These are phyloP conservation scores for Pachydiplax longipennis DNA, from an alignment of 2,888 invertebrate species.

Conservation along the genomic window DNA sequence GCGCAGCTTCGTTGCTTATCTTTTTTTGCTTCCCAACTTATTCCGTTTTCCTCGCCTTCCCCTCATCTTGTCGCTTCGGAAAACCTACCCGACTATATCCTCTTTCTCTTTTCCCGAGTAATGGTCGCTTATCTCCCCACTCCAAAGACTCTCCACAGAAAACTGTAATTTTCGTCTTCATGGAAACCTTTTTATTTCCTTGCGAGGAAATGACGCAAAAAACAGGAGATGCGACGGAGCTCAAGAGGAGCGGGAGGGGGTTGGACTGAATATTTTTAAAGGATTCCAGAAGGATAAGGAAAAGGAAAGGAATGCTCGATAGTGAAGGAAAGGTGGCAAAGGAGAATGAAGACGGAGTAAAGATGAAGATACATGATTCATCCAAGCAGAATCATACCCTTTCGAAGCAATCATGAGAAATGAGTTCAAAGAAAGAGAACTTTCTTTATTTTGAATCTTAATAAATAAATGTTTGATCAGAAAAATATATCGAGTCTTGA, in stretches of 20 bases:
- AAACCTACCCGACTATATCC: background rate
- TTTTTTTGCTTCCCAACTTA: background rate
- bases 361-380: too few relatives aligned
- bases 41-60: background rate
- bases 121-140: slow-evolving; percentile 23
- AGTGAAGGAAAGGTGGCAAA: background rate
- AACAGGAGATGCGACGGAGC: background rate
- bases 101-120: background rate
- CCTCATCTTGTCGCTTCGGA: background rate
- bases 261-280: background rate
- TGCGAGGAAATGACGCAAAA: slow-evolving; percentile 4
- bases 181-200: slow-evolving; percentile 23
- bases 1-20: background rate
- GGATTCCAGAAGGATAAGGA: background rate
- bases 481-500: too few relatives aligned
- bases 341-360: background rate
- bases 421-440: background rate
- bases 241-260: background rate
- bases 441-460: too few relatives aligned
- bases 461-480: too few relatives aligned
- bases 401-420: background rate
- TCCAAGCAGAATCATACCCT: too few relatives aligned
- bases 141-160: slow-evolving; percentile 7
- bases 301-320: background rate
- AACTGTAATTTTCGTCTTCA: slow-evolving; percentile 42